A percentile compares a stretch with the other conserved stretches of the same genome.
Conservation (phyloP, 1,140 invertebrate genomes). For the Micrasema longulum region DNA sequence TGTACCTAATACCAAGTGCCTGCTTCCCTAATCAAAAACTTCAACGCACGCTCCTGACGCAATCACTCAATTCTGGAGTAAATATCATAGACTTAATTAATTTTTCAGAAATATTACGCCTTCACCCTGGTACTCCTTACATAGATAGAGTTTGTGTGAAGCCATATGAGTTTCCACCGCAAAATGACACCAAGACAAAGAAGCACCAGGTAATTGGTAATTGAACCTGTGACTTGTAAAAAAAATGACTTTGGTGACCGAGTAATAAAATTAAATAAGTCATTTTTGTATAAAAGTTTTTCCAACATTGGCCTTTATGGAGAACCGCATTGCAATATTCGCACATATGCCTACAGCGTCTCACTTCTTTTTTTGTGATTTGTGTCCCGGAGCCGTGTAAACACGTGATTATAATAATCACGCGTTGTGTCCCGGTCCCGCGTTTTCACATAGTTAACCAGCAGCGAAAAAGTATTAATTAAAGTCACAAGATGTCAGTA, state of each 20-base stretch:
- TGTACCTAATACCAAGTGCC: too few species aligned
- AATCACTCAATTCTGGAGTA: neutral
- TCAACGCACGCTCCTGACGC: neutral
- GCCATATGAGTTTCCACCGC: conserved; percentile 53
- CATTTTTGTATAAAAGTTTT: too few species aligned
- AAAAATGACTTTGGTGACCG: neutral
- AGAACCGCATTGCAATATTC: too few species aligned
- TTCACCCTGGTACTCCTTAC: conserved; percentile 62
- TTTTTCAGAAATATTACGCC: conserved; percentile 66
- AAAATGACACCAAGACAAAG: conserved; percentile 26
- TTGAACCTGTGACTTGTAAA: neutral
- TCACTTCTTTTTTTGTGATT: neutral
- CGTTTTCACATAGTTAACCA: too few species aligned
- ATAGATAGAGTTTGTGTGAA: conserved; percentile 60
- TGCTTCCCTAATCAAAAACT: too few species aligned
- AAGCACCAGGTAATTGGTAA: neutral
- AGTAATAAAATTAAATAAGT: neutral
- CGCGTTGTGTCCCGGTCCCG: too few species aligned
- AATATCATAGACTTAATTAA: neutral
- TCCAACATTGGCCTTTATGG: too few species aligned
- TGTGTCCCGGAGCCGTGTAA: too few species aligned
- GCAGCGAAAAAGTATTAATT: too few species aligned
- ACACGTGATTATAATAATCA: too few species aligned
- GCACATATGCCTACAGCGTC: too few species aligned
- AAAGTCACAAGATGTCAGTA: too few species aligned